A percentile compares a stretch with the other conserved stretches of the same genome.
Evolutionary conservation across 2,113 vertebrate species (phyloP).

Genomic region (Ursus arctos): DNA sequence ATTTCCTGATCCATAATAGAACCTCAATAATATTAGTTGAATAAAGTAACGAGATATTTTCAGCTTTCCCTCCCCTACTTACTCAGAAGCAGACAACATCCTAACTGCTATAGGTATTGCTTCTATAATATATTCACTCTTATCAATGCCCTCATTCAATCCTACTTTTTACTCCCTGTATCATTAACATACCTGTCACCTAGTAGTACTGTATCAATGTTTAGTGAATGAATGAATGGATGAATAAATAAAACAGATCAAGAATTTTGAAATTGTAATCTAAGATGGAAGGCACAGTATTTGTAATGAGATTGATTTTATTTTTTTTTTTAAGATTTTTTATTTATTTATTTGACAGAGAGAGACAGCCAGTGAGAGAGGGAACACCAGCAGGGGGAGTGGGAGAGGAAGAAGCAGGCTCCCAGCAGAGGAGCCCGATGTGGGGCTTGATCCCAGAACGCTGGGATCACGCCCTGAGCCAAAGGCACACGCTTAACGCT

Average conservation of each 20-base stretch:
- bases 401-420: no score
- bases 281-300: neutral
- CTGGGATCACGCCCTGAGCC: no score
- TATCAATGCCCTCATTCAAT: neutral
- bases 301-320: slow-evolving; percentile 5
- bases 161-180: neutral
- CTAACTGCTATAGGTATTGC: neutral
- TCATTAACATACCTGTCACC: neutral
- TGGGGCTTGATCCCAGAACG: no score
- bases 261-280: neutral
- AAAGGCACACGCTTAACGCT: no score
- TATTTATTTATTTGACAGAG: no score
- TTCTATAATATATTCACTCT: neutral
- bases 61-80: neutral
- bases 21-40: neutral
- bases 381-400: no score
- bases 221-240: neutral
- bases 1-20: neutral
- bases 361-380: no score
- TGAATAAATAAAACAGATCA: neutral
- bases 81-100: neutral
- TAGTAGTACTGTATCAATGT: neutral
- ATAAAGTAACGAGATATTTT: neutral
- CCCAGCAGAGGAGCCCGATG: no score
- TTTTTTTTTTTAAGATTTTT: no score